Percentiles rank a stretch among this genome's conserved stretches.
These are phyloP conservation scores for Dioctria rufipes DNA, from an alignment of 2,888 invertebrate genomes.

Conservation along the genomic window DNA sequence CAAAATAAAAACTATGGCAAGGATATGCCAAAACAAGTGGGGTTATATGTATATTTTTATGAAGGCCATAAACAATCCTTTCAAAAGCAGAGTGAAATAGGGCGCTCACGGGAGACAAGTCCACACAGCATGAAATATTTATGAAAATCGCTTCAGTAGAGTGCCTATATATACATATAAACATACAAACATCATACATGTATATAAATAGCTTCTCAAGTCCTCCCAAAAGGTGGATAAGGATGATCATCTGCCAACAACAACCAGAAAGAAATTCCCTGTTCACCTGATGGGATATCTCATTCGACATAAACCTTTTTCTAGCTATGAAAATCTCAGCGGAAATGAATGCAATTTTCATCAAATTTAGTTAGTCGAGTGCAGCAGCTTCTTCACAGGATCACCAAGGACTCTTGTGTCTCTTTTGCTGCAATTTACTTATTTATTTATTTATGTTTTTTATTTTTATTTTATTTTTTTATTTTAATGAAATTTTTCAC, in stretches of 20 bases:
- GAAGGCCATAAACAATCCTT: slow-evolving; percentile 47
- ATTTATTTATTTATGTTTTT: no score
- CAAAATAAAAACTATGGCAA: slow-evolving; percentile 50
- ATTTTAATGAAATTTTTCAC: no score
- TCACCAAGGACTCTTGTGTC: neutral
- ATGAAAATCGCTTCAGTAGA: slow-evolving; percentile 39
- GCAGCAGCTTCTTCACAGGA: neutral
- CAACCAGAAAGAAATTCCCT: neutral
- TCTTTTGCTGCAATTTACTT: no score
- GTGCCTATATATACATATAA: neutral
- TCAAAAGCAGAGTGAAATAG: slow-evolving; percentile 41
- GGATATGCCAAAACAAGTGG: slow-evolving; percentile 41
- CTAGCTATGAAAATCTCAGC: slow-evolving; percentile 31
- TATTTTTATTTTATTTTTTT: no score
- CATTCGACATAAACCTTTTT: slow-evolving; percentile 3
- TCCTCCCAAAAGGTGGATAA: slow-evolving; percentile 31
- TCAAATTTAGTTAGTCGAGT: neutral
- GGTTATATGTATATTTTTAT: slow-evolving; percentile 43
- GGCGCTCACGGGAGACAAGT: slow-evolving; percentile 39
- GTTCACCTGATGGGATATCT: slow-evolving; percentile 31
- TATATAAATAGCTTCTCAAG: neutral
- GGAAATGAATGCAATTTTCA: slow-evolving; percentile 45
- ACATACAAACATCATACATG: no score
- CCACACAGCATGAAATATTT: slow-evolving; percentile 45
- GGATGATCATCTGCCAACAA: slow-evolving; percentile 21